Base-by-base conservation (phyloP, 2,113 vertebrate species). In the Thomomys bottae region DNA sequence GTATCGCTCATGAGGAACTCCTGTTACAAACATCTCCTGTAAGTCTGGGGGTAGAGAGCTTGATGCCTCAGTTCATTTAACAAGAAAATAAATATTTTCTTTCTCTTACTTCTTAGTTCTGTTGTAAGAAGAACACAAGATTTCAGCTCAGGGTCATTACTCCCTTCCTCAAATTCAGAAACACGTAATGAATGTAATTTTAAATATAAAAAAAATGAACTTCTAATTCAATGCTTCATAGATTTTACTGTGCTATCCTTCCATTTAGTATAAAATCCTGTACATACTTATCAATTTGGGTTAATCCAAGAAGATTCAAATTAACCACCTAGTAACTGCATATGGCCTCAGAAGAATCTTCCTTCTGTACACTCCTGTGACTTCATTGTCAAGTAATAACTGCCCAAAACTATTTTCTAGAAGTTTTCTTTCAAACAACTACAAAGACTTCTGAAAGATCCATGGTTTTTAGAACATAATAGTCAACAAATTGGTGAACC, bases 311-410 rank as follows among this genome's bases (percentile, higher is more conserved):
- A 77, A 87, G 5, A 91, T 67, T 87, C 28, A 83, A 85, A 75
- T 80, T 86, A 92, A 91, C 75, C 7, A 18, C 42, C n/a, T 36
- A 68, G 61, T 67, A 85, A 94, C 94, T 67, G 63, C 54, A 79
- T 49, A 32, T 76, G 42, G 30, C 14, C 64, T 59, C 0, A 34
- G 1, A 23, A 82, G 38, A 23, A 83, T 49, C 36, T 73, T 61
- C 20, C 21, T 87, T 87, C 73, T 67, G 4, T 64, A 86, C 84
- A 84, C 5, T 4, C 10, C 15, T 54, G 11, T 76, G 57, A 73
- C 11, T 90, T 92, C 71, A 83, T 57, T 83, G 28, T 4, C 36
- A 88, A 76, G 28, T 71, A 71, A 28, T 68, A 28, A 83, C 32
- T 12, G 75, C 26, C 38, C 24, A 34, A 57, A 91, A 1, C 17